A percentile compares a stretch with the other conserved stretches of the same genome.
Evolutionary conservation across 1,140 invertebrate genomes (phyloP).

Genomic region (Eupeodes corollae): DNA sequence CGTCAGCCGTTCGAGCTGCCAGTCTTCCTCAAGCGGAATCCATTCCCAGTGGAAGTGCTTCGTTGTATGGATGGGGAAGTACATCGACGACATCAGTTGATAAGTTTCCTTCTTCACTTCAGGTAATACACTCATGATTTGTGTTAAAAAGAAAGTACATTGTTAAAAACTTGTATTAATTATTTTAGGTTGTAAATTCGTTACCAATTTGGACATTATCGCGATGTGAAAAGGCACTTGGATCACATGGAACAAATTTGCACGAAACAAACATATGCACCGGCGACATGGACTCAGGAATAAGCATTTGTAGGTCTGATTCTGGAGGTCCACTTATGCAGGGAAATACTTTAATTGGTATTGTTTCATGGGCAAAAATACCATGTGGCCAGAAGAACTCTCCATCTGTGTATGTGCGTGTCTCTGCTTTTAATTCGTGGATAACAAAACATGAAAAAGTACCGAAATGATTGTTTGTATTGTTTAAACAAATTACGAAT

Average conservation of each 20-base stretch:
- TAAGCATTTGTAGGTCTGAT: constrained; percentile 40
- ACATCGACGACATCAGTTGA: constrained; percentile 32
- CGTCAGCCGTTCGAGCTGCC: constrained; percentile 36
- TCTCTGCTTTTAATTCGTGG: constrained; percentile 52
- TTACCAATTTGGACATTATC: constrained; percentile 24
- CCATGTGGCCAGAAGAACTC: constrained; percentile 46
- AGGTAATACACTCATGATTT: too few relatives aligned
- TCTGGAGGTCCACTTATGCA: constrained; percentile 39
- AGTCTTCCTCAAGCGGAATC: constrained; percentile 32
- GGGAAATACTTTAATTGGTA: constrained; percentile 29
- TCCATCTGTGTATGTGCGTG: constrained; percentile 61
- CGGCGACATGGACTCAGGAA: constrained; percentile 38
- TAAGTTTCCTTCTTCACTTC: constrained; percentile 32
- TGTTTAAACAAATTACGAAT: too few relatives aligned
- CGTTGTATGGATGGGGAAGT: constrained; percentile 40
- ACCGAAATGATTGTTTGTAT: not conserved
- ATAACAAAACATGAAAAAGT: constrained; percentile 37
- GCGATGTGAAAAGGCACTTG: constrained; percentile 24
- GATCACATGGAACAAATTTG: constrained; percentile 26
- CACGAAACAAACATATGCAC: constrained; percentile 41
- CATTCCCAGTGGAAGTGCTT: constrained; percentile 36
- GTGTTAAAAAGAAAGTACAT: too few relatives aligned
- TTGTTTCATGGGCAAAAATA: constrained; percentile 39
- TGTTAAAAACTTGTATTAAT: not conserved
- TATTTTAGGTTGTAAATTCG: constrained; percentile 9